Evolutionary conservation across 2,113 vertebrate species (phyloP).

Genomic region (Entosphenus tridentatus): DNA sequence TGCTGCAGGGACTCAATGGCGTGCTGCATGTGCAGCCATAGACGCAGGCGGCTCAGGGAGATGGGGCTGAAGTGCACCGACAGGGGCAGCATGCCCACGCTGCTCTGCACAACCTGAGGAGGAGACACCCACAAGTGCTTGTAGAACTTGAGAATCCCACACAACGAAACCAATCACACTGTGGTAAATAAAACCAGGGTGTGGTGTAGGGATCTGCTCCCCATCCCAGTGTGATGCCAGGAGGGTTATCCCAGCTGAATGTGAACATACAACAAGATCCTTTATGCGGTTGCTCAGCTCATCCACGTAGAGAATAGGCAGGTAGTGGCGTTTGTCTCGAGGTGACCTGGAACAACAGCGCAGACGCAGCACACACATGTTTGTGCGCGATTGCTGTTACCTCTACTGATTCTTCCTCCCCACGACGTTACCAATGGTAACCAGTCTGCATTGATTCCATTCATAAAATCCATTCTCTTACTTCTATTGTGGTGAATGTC

Average conservation of each 20-base stretch:
- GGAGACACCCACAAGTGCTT: slow-evolving; percentile 5
- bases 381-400: too few species aligned
- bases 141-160: slow-evolving; percentile 8
- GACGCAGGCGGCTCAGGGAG: slow-evolving; percentile 64
- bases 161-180: slow-evolving; percentile 4
- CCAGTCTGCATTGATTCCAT: too few species aligned
- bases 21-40: slow-evolving; percentile 99
- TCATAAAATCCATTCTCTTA: too few species aligned
- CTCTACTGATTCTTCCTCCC: too few species aligned
- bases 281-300: slow-evolving; percentile 90
- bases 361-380: too few species aligned
- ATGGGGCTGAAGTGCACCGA: slow-evolving; percentile 75
- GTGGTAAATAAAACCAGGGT: not conserved
- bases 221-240: slow-evolving; percentile 3
- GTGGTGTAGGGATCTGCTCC: not conserved
- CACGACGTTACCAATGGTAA: too few species aligned
- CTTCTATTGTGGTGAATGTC: too few species aligned
- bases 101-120: slow-evolving; percentile 62
- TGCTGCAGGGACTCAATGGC: slow-evolving; percentile 78
- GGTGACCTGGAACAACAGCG: not conserved
- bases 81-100: slow-evolving; percentile 50
- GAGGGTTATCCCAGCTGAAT: slow-evolving; percentile 9
- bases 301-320: slow-evolving; percentile 92
- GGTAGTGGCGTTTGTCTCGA: slow-evolving; percentile 37
- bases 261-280: slow-evolving; percentile 53